Evolutionary conservation across 2,113 vertebrate genomes (phyloP), one percentile per base, ranked within the genome.

Genomic region (Bombycilla garrulus): DNA sequence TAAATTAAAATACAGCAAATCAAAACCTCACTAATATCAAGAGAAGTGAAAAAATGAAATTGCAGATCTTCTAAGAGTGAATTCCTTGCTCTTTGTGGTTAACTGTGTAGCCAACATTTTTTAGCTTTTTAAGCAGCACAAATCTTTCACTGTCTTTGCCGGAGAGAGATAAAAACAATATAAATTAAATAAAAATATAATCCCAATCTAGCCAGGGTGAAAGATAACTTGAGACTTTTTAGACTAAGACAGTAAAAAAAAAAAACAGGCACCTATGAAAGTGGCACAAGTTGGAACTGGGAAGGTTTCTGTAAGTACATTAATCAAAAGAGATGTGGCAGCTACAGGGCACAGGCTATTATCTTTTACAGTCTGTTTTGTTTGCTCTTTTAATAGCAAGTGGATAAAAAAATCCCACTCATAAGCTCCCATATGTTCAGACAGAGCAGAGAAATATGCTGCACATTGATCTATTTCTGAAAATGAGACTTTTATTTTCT

Each of bases 311-410:
- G 2, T 38, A 71, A 85, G 65, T 24, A 33, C 10, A 15, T n/a
- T 56, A 61, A 93, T 87, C 40, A 81, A 69, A 77, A 81, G 56
- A 87, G 36, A 76, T 24, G 24, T 15, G 65, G 48, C 35, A 84
- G 61, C 66, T 76, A 90, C 33, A 77, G 53, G 81, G 66, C 77
- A 87, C 18, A 88, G 25, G 36, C 33, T 87, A 69, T 92, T 82
- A 73, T 51, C 58, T 95, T 93, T 94, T 94, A 77, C 33, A 84
- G 36, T 50, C 25, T 70, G 45, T 28, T 93, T 92, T 92, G 38
- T 87, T 92, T 91, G 48, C 84, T 92, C 87, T 94, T 95, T 92
- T 95, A 90, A 89, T 89, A 91, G 65, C 54, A 89, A 65, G 15
- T 50, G 50, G 58, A 54, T 95, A 79, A 85, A 38, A 38, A 95